Base-by-base conservation (phyloP, 2,888 invertebrate species). In the Argyresthia goedartella region DNA sequence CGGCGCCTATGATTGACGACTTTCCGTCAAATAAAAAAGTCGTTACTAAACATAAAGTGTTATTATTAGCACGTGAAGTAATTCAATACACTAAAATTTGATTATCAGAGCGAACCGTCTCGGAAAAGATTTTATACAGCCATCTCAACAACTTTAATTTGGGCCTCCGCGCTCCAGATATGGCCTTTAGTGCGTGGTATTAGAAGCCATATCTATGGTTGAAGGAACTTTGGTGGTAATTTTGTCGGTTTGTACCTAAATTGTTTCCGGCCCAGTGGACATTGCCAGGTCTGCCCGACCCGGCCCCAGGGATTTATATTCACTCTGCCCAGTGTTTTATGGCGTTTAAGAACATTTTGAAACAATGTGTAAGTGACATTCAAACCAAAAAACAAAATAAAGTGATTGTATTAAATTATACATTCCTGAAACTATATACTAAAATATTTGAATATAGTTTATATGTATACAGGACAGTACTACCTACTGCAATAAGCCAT, bases 41-140 rank as follows among this genome's bases (percentile, higher is more conserved):
- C 33, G 16, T 47, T n/a, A 34, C 13, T 33, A 8, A 47, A 33
- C 39, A 13, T 9, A 13, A 49, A 39, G 49, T 49, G 49, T 49
- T 49, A 49, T 35, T 39, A 49, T 49, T 39, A 39, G 36, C 36
- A 25, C 36, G 36, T 49, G 49, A 39, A 15, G 49, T 49, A 49
- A 49, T 16, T 49, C 49, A 25, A 25, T 16, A 49, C 13, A 35
- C 49, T 39, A 36, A 49, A 49, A 49, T 47, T 34, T 47, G 49
- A 49, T 49, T 49, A 49, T 39, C 36, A 16, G 39, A n/a, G n/a
- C 47, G 47, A 34, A 34, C 9, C 16, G 13, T 34, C 15, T 36
- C 14, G 49, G 15, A 49, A 15, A 39, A 39, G 39, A 49, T 39
- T 47, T 25, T 25, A 25, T 25, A 6, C 25, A 6, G 25, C 25